Conservation (phyloP, 2,888 invertebrate species). For the Metallyticus violacea region DNA sequence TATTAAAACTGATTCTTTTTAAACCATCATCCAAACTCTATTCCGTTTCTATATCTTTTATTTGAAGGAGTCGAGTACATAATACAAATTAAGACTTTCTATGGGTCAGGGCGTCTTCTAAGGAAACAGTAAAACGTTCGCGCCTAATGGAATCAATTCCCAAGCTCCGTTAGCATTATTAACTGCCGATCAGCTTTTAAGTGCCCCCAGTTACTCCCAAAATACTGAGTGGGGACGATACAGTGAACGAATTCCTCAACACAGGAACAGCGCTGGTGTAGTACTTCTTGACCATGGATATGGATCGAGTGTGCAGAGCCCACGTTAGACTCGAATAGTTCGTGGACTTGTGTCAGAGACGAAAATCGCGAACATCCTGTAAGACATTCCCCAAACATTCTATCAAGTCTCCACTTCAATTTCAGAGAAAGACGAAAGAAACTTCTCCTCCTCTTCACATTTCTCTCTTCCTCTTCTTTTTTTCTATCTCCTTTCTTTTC, state of each 20-base stretch:
- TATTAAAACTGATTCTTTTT: too few relatives aligned
- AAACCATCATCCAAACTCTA: too few relatives aligned
- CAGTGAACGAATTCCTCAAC: not conserved
- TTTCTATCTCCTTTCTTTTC: too few relatives aligned
- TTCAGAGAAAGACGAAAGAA: not conserved
- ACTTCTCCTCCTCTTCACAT: constrained; percentile 16
- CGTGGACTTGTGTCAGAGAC: not conserved
- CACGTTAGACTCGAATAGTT: not conserved
- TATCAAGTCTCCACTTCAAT: not conserved
- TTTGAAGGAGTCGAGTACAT: too few relatives aligned
- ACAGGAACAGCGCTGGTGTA: not conserved
- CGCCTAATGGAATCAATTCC: too few relatives aligned
- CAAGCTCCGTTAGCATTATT: not conserved
- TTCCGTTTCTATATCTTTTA: too few relatives aligned
- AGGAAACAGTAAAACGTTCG: too few relatives aligned
- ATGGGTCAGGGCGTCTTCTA: too few relatives aligned
- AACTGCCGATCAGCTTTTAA: not conserved
- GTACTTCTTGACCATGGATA: not conserved
- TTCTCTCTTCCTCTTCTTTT: not conserved
- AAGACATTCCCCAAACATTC: not conserved
- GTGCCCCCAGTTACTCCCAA: not conserved
- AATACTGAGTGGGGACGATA: not conserved
- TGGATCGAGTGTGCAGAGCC: not conserved
- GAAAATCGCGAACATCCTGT: not conserved
- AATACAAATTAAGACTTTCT: too few relatives aligned